Evolutionary conservation across 1,140 invertebrate species (phyloP).

Genomic region (Mya arenaria): DNA sequence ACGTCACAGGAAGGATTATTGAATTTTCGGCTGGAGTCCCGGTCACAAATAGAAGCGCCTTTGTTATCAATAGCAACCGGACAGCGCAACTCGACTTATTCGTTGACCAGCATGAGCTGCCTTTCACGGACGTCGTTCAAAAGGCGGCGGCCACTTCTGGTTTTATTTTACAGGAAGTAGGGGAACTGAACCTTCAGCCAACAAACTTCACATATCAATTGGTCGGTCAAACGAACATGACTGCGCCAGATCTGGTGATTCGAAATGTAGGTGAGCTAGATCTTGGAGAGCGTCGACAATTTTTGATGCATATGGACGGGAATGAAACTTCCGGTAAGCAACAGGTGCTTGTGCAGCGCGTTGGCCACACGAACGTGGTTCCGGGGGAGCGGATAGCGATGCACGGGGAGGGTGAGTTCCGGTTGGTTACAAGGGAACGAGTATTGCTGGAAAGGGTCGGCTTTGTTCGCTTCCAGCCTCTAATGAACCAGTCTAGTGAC

Average conservation of each 20-base stretch:
- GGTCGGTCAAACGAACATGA: conserved; percentile 30
- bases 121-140: too few relatives aligned
- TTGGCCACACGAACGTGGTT: conserved; percentile 25
- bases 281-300: conserved; percentile 1
- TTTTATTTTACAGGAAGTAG: conserved; percentile 32
- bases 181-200: conserved; percentile 9
- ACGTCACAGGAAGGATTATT: too few relatives aligned
- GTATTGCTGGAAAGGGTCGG: conserved; percentile 17
- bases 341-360: too few relatives aligned
- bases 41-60: too few relatives aligned
- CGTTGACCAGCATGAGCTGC: too few relatives aligned
- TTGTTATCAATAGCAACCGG: too few relatives aligned
- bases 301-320: conserved; percentile 6
- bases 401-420: conserved; percentile 14
- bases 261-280: conserved; percentile 18
- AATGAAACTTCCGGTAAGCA: conserved; percentile 9
- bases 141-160: too few relatives aligned
- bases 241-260: background rate
- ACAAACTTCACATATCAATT: conserved; percentile 6
- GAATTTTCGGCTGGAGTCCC: too few relatives aligned
- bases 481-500: too few relatives aligned
- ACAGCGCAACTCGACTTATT: too few relatives aligned
- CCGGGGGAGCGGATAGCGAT: conserved; percentile 17
- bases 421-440: conserved; percentile 25
- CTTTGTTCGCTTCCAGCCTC: conserved; percentile 13